Evolutionary conservation across 1,140 invertebrate species (phyloP).

Genomic region (Hylyphantes graminicola): DNA sequence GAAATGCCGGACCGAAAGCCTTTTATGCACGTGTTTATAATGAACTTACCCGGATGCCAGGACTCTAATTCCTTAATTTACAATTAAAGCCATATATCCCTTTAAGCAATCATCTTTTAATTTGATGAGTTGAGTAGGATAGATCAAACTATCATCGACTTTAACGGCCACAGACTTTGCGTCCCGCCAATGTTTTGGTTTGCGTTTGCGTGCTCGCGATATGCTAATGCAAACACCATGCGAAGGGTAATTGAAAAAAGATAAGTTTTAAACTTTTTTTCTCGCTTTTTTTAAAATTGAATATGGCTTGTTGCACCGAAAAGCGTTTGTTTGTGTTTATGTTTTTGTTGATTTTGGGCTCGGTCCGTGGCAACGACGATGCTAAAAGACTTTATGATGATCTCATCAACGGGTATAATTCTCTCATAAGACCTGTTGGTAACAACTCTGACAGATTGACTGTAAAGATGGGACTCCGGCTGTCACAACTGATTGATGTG

Average conservation of each 20-base stretch:
- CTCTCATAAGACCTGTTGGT: conserved; percentile 93
- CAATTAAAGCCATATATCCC: no score
- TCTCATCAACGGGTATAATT: conserved; percentile 95
- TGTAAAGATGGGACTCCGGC: conserved; percentile 93
- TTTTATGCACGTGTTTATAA: conserved; percentile 37
- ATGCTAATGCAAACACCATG: no score
- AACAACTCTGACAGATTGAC: conserved; percentile 96
- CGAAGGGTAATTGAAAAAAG: no score
- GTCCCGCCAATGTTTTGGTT: no score
- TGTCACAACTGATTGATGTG: conserved; percentile 98
- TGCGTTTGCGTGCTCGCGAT: no score
- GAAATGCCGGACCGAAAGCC: conserved; percentile 31
- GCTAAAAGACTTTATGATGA: conserved; percentile 95
- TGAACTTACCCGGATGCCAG: not conserved
- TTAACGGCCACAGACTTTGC: no score
- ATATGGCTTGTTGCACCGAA: not conserved
- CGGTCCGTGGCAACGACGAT: conserved; percentile 71
- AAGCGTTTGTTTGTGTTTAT: conserved; percentile 5
- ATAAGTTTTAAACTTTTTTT: no score
- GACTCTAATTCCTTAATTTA: no score
- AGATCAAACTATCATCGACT: no score
- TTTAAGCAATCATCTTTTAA: no score
- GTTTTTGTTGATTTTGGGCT: conserved; percentile 10
- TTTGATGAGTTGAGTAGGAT: no score
- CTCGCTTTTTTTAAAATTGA: not conserved